Percentiles rank a stretch among this genome's conserved stretches.
Conservation (phyloP, 2,888 invertebrate species). For the Cataglyphis cursor region DNA sequence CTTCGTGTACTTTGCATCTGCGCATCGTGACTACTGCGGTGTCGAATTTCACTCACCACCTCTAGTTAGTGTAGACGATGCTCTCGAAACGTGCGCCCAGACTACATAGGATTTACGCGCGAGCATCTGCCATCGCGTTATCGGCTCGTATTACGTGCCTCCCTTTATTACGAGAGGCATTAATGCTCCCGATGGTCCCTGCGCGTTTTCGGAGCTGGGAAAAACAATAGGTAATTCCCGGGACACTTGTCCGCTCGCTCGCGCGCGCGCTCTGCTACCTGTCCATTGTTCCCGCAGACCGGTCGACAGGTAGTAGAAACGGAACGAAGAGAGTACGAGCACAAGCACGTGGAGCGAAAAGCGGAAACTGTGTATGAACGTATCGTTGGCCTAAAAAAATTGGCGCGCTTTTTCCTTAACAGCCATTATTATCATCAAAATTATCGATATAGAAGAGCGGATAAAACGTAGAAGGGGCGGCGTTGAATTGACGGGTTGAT, state of each 20-base stretch:
- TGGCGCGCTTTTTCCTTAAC: constrained; percentile 66
- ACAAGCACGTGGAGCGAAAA: not conserved
- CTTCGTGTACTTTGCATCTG: constrained; percentile 9
- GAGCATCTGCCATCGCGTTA: constrained; percentile 55
- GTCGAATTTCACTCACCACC: constrained; percentile 46
- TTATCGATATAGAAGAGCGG: constrained; percentile 67
- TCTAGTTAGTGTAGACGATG: constrained; percentile 20
- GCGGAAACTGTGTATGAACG: not conserved
- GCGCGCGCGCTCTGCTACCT: constrained; percentile 64
- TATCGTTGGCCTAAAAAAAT: constrained; percentile 49
- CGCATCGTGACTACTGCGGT: constrained; percentile 2
- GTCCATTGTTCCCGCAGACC: constrained; percentile 64
- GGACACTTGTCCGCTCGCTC: constrained; percentile 73
- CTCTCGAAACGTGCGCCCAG: constrained; percentile 38
- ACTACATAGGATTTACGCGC: constrained; percentile 65
- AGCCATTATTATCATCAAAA: constrained; percentile 73
- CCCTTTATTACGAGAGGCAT: constrained; percentile 68
- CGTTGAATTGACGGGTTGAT: not conserved
- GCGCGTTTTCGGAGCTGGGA: constrained; percentile 60
- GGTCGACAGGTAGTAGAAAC: constrained; percentile 30
- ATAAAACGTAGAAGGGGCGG: constrained; percentile 60
- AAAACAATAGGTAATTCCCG: constrained; percentile 76
- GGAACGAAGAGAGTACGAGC: constrained; percentile 10
- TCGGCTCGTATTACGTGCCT: constrained; percentile 64
- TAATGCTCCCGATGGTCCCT: constrained; percentile 71